phyloP scores from a whole-genome alignment of 35 echinoderm and acorn worm species.

The Strongylocentrotus purpuratus region DNA sequence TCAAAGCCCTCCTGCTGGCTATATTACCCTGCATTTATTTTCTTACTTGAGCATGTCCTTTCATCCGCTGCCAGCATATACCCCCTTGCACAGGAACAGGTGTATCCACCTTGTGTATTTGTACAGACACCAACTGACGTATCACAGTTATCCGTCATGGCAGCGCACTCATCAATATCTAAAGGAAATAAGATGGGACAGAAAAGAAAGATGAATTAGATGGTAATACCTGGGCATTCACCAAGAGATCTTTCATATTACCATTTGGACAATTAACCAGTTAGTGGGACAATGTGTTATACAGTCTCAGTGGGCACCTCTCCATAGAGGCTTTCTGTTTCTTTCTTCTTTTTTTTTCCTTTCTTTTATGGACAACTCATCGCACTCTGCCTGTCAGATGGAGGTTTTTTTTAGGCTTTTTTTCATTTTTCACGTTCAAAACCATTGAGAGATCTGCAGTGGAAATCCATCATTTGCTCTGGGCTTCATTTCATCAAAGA shows the following conservation, averaged over 20 bases:
- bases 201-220: background rate
- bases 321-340: no score
- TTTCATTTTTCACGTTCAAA: no score
- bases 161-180: slow-evolving; percentile 79
- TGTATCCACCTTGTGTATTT: slow-evolving; percentile 66
- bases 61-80: slow-evolving; percentile 62
- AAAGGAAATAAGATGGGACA: background rate
- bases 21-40: background rate
- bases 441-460: no score
- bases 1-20: background rate
- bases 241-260: background rate
- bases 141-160: slow-evolving; percentile 59
- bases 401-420: no score
- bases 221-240: background rate
- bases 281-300: background rate
- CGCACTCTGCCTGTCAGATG: no score
- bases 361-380: no score
- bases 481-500: background rate
- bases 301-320: no score
- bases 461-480: background rate
- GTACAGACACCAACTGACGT: slow-evolving; percentile 49
- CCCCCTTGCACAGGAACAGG: slow-evolving; percentile 58
- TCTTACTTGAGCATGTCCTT: slow-evolving; percentile 56
- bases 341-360: no score
- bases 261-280: background rate